Evolutionary conservation across 2,113 vertebrate species (phyloP).

Genomic region (Mesoclemmys tuberculata): DNA sequence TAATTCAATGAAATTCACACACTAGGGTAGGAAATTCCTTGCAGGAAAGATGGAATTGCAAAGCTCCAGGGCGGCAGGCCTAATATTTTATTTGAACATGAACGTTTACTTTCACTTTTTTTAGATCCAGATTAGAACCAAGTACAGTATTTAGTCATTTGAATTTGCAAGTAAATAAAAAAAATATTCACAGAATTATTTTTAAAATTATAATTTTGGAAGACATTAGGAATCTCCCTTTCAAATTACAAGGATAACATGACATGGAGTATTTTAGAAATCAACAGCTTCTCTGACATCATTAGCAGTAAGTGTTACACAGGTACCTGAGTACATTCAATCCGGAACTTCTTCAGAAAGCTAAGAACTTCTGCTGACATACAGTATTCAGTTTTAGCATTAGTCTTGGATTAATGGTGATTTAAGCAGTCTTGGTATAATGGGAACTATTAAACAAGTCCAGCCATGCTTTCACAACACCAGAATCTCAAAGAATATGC

Average conservation of each 20-base stretch:
- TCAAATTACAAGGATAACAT: background rate
- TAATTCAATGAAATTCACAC: background rate
- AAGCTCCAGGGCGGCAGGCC: background rate
- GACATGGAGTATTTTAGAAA: background rate
- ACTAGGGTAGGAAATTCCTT: background rate
- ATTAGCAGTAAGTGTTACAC: background rate
- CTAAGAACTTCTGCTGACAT: background rate
- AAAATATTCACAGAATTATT: background rate
- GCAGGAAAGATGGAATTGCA: background rate
- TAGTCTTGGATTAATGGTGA: background rate
- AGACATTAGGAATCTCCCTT: background rate
- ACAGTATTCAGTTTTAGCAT: background rate
- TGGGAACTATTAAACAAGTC: background rate
- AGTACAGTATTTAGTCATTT: background rate
- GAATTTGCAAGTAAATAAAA: background rate
- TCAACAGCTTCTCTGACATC: background rate
- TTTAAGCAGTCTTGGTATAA: background rate
- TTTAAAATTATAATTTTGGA: background rate
- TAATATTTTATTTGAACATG: background rate
- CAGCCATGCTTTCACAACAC: background rate
- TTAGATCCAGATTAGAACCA: background rate
- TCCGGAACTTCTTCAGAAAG: background rate
- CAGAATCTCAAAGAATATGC: background rate
- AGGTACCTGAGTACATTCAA: background rate
- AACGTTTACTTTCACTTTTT: background rate